Base-by-base conservation (phyloP, 1,140 invertebrate genomes). In the Mactra quadrangularis region DNA sequence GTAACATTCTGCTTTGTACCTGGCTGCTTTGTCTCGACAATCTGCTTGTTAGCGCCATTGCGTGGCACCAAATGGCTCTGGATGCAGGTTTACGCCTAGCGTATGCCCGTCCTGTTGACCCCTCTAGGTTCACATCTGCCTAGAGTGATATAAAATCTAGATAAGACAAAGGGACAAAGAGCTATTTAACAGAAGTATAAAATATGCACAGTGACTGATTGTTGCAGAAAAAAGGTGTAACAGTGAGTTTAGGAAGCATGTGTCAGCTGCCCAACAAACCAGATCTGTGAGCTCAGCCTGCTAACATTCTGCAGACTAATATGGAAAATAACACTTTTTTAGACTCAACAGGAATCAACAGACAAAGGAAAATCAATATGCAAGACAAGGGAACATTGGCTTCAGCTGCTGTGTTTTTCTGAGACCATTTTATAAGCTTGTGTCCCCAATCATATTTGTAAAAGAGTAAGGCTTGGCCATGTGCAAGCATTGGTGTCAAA, bases 301-400 rank as follows among this genome's bases (percentile, higher is more conserved):
- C 71, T 74, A 55, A 64, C 41, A 17, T 33, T 64, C 47, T 82
- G 79, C 70, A 66, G 70, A 47, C 25, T n/a, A 13, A 62, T 62
- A 53, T 71, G 38, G 79, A 82, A 74, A 82, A 64, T 74, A 31
- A 45, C 47, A 62, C n/a, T 57, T 82, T 81, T 82, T 82, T 64
- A 57, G 33, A 60, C 29, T 22, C 38, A 60, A 75, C 70, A 81
- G 55, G 79, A 75, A 82, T 74, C 79, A 82, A 82, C 72, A 82
- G 72, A 68, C 72, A 68, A 82, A 82, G 72, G 79, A 82, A 82
- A 82, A 82, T 82, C 79, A 82, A 82, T 82, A 82, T 68, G 68
- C 64, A 53, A 81, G 64, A 62, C 77, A 71, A 52, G 66, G 55
- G 66, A 47, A 55, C 35, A 41, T 27, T 74, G 45, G 55, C 53